A percentile compares a stretch with the other conserved stretches of the same genome.
phyloP scores from a whole-genome alignment of 1,140 invertebrate species.

The Drosophila novamexicana region DNA sequence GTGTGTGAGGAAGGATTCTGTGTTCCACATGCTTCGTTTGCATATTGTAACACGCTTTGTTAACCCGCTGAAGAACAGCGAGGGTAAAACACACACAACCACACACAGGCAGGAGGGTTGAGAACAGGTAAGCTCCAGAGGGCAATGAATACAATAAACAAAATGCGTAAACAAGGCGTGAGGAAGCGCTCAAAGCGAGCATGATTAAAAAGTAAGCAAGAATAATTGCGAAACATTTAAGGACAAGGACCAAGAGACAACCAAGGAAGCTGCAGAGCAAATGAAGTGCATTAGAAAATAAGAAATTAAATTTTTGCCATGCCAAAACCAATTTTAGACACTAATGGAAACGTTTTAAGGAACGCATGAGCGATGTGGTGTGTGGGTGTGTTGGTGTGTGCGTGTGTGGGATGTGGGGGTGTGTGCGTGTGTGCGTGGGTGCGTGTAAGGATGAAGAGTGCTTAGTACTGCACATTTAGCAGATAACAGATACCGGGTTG shows the following conservation, averaged over 20 bases:
- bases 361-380: not conserved
- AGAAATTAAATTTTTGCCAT: conserved; percentile 45
- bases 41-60: conserved; percentile 44
- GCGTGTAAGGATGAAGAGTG: conserved; percentile 20
- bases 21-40: conserved; percentile 28
- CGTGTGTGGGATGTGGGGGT: not conserved
- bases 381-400: not conserved
- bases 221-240: conserved; percentile 62
- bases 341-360: conserved; percentile 49
- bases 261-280: conserved; percentile 18
- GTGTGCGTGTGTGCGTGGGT: not conserved
- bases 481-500: conserved; percentile 65
- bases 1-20: conserved; percentile 15
- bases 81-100: conserved; percentile 10
- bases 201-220: conserved; percentile 43
- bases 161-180: conserved; percentile 64
- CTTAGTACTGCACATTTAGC: conserved; percentile 69
- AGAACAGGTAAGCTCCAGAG: conserved; percentile 55
- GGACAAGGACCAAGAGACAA: conserved; percentile 3
- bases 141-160: conserved; percentile 73
- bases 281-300: conserved; percentile 42
- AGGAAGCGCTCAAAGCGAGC: conserved; percentile 25
- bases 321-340: conserved; percentile 38
- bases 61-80: conserved; percentile 11
- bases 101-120: not conserved